Evolutionary conservation across 1,140 invertebrate genomes (phyloP).

Genomic region (Achatina immaculata): DNA sequence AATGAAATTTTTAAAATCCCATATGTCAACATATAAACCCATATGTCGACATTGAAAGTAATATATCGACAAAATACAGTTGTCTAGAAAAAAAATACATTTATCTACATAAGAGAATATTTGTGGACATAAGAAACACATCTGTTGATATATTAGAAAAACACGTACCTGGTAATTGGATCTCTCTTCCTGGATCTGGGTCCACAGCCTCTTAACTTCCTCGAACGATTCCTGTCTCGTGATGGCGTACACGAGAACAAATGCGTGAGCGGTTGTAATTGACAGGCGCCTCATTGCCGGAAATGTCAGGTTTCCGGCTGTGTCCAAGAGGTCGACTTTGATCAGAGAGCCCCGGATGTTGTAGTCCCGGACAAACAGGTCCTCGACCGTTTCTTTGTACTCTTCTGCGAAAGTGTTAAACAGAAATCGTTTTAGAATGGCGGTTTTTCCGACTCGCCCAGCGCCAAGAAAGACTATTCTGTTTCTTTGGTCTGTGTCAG

Average conservation of each 20-base stretch:
- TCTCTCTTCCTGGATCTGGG: conserved; percentile 85
- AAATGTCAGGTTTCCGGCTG: conserved; percentile 76
- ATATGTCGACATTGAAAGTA: too few species aligned
- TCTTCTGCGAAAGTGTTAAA: conserved; percentile 86
- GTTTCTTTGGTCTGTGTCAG: conserved; percentile 78
- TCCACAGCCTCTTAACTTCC: conserved; percentile 84
- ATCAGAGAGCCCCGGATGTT: conserved; percentile 74
- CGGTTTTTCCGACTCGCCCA: conserved; percentile 87
- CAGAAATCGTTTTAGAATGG: conserved; percentile 88
- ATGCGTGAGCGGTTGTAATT: conserved; percentile 90
- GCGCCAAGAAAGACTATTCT: conserved; percentile 87
- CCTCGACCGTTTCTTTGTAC: conserved; percentile 90
- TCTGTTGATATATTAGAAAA: too few species aligned
- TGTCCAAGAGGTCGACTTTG: conserved; percentile 87
- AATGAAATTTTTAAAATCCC: too few species aligned
- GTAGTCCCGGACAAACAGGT: conserved; percentile 89
- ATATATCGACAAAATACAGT: too few species aligned
- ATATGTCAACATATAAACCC: too few species aligned
- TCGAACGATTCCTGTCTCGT: conserved; percentile 83
- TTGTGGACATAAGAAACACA: too few species aligned
- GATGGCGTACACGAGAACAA: conserved; percentile 89
- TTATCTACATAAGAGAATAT: too few species aligned
- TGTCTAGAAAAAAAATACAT: too few species aligned
- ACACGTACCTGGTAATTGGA: conserved; percentile 80
- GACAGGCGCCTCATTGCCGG: conserved; percentile 77